These are phyloP conservation scores for Propithecus perrieri DNA, from an alignment of 2,797 vertebrate genomes.

Conservation along the genomic window DNA sequence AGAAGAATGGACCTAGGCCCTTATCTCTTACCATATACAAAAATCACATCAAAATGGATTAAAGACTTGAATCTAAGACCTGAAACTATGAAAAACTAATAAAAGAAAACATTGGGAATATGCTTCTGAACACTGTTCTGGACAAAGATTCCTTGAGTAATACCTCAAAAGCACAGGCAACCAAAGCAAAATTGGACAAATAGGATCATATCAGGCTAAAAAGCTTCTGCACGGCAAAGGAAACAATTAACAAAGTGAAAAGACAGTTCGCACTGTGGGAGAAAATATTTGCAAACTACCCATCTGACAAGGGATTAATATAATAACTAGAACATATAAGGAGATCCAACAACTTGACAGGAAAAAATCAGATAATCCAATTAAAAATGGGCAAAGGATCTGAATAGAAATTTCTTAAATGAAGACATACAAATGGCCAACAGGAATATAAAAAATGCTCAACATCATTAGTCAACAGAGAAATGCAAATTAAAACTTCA, in stretches of 20 bases:
- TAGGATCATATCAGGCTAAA: background rate
- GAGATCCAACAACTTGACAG: background rate
- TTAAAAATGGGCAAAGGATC: background rate
- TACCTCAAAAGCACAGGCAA: background rate
- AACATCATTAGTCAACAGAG: background rate
- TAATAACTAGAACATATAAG: background rate
- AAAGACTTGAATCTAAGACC: background rate
- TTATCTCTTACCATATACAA: background rate
- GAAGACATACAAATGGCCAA: background rate
- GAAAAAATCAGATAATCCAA: background rate
- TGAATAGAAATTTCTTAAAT: background rate
- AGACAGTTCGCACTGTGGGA: background rate
- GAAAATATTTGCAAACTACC: background rate
- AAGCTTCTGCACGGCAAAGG: background rate
- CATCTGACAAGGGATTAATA: background rate
- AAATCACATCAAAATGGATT: background rate
- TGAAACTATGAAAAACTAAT: background rate
- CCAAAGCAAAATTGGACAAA: background rate
- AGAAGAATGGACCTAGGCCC: background rate
- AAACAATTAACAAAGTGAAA: background rate
- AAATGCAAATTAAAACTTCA: background rate
- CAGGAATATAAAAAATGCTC: background rate
- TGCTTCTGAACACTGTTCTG: background rate
- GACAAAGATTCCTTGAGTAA: background rate
- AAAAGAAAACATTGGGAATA: background rate